A percentile compares a stretch with the other conserved stretches of the same genome.
Conservation (phyloP, 2,888 invertebrate species). For the Xylocampa areola region DNA sequence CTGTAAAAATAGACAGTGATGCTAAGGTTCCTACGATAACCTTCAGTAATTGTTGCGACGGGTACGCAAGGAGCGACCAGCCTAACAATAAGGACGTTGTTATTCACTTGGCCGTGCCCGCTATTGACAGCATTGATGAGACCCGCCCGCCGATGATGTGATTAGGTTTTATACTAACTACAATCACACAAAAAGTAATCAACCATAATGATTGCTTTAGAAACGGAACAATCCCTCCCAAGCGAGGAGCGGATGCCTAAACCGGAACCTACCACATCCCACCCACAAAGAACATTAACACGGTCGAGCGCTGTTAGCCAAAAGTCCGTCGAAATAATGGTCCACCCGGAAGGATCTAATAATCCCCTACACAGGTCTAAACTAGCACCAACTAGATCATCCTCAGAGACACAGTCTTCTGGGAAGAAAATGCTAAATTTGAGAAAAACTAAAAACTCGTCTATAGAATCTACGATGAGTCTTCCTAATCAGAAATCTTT, state of each 20-base stretch:
- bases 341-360: constrained; percentile 84
- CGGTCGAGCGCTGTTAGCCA: constrained; percentile 90
- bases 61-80: constrained; percentile 69
- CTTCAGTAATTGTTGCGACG: constrained; percentile 86
- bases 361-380: constrained; percentile 86
- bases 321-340: constrained; percentile 90
- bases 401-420: constrained; percentile 85
- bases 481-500: constrained; percentile 87
- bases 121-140: constrained; percentile 81
- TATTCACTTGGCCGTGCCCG: constrained; percentile 84
- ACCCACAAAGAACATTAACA: constrained; percentile 85
- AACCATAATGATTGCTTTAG: constrained; percentile 84
- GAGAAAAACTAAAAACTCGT: constrained; percentile 86
- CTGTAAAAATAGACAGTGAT: constrained; percentile 80
- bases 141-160: constrained; percentile 86
- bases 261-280: constrained; percentile 82
- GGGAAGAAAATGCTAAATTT: constrained; percentile 84
- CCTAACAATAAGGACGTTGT: constrained; percentile 78
- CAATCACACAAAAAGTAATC: constrained; percentile 51
- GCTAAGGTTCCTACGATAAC: constrained; percentile 84
- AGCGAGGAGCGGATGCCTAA: constrained; percentile 79
- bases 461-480: constrained; percentile 88
- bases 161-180: constrained; percentile 63
- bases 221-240: constrained; percentile 80
- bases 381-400: constrained; percentile 83